Base-by-base conservation (phyloP, 2,888 invertebrate genomes). In the Drosophila parthenogenetica region DNA sequence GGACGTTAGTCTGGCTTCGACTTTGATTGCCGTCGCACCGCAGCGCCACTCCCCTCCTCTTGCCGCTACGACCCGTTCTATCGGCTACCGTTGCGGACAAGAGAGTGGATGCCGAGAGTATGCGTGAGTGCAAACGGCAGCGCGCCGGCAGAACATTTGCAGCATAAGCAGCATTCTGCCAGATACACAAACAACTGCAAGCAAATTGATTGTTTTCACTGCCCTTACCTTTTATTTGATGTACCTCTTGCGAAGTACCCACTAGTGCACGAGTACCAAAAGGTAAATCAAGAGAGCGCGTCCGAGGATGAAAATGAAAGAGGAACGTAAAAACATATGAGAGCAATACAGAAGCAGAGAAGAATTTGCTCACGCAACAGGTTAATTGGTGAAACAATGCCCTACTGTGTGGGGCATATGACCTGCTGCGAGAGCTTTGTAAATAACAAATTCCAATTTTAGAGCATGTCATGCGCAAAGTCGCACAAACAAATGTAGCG, bases 111-210 rank as follows among this genome's bases (percentile, higher is more conserved):
- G 51, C 49, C 55, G 64, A 76, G 75, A 71, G 62, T 46, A 58
- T 37, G 46, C 55, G 60, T 45, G 49, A 39, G 57, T 42, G 54
- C 17, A 14, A 48, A 29, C 54, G 49, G 1, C 39, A 53, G 5
- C 29, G 39, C 59, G 55, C 53, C 61, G 63, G 55, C 32, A 22
- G 51, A 14, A 14, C 57, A 63, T 68, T 69, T 82, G 79, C 82
- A 81, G 74, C 84, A 81, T 79, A 74, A 79, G 70, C 74, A 79
- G 79, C 79, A 79, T 71, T 77, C 69, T 59, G 46, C 59, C 69
- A 85, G 83, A 86, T 79, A 82, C 72, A 67, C 73, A 64, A 65
- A 66, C 66, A 58, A 69, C 51, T 66, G 70, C 68, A 68, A 43
- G 67, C 70, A 46, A 64, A 63, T 70, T 70, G 65, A 68, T 77